Conservation (phyloP, 2,888 invertebrate species). For the Agrypnus murinus region DNA sequence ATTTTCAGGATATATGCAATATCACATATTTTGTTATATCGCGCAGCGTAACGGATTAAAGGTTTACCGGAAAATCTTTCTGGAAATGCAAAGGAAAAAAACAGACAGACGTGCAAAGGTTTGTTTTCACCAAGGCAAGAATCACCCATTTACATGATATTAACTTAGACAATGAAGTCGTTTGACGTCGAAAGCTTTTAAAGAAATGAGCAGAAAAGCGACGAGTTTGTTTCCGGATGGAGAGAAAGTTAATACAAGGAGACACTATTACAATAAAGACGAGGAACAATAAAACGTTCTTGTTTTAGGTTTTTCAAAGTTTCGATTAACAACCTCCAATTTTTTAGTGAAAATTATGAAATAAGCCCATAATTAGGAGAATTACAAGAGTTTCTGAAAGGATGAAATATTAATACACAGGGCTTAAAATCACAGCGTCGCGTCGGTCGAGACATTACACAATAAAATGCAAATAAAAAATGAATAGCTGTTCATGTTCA, state of each 20-base stretch:
- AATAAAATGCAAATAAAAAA: neutral
- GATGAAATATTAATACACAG: neutral
- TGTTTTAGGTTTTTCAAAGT: neutral
- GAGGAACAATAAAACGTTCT: constrained; percentile 21
- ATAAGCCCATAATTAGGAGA: too few species aligned
- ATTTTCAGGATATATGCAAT: neutral
- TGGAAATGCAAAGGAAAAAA: neutral
- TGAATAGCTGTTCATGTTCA: neutral
- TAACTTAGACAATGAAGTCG: constrained; percentile 23
- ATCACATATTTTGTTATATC: neutral
- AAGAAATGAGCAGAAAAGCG: constrained; percentile 36
- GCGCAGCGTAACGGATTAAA: too few species aligned
- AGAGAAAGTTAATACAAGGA: constrained; percentile 27
- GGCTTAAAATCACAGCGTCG: neutral
- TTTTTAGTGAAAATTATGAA: too few species aligned
- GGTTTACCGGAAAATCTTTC: too few species aligned
- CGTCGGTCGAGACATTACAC: neutral
- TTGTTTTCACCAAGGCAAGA: constrained; percentile 18
- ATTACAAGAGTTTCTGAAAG: too few species aligned
- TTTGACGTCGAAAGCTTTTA: constrained; percentile 42
- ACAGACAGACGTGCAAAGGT: neutral
- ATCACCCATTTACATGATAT: constrained; percentile 38
- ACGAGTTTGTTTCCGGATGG: constrained; percentile 18
- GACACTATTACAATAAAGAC: constrained; percentile 29
- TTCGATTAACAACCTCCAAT: too few species aligned